Evolutionary conservation across 2,888 invertebrate genomes (phyloP), one percentile per base, ranked within the genome.

Genomic region (Drosophila affinis): DNA sequence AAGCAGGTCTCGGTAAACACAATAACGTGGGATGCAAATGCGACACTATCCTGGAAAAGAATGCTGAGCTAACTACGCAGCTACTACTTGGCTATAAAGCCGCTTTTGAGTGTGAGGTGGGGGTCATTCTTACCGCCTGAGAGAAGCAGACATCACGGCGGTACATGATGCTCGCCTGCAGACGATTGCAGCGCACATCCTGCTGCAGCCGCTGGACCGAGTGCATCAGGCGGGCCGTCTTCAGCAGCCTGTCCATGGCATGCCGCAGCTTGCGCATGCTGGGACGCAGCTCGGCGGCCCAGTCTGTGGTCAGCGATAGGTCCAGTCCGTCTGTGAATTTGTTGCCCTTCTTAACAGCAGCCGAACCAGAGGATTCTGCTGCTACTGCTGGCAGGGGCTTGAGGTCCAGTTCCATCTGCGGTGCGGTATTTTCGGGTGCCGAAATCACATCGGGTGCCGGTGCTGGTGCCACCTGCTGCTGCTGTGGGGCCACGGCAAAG

Each of bases 71-170:
- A n/a, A n/a, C n/a, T n/a, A n/a, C n/a, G n/a, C n/a, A n/a, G n/a
- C n/a, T n/a, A n/a, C n/a, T n/a, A 47, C 21, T 39, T 17, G 12
- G 17, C 14, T 12, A 21, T 14, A 21, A 18, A 0, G 5, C 14
- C n/a, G 17, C 49, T 24, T 4, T 7, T 21, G 14, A 4, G n/a
- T 0, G 1, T 0, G 9, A 1, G 6, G 9, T 9, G n/a, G 12
- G 5, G 24, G 9, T 9, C 24, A 10, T 10, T 0, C 94, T 94
- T 93, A 98, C 97, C 77, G 98, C 96, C 92, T 98, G 98, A 3
- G 98, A 96, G 90, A 98, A 97, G 91, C 98, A 97, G 17, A 97
- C 96, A 92, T 98, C 97, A 62, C 98, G 93, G 45, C 98, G 93
- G 67, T 97, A 97, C 82, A 96, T 94, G 6, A 96, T 95, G n/a